These are phyloP conservation scores for Ptychobarbus kaznakovi DNA, from an alignment of 2,797 vertebrate species.

Conservation along the genomic window DNA sequence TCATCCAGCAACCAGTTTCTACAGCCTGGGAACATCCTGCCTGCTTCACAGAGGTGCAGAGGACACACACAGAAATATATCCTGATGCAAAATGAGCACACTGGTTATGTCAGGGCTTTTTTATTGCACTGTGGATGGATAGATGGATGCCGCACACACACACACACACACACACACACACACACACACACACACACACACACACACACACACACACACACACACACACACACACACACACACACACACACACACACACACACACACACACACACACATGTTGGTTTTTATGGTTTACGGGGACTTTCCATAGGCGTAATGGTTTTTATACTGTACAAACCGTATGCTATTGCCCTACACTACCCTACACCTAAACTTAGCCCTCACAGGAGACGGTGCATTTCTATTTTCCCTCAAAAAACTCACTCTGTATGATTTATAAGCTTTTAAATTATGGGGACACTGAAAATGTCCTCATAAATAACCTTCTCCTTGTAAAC, in stretches of 20 bases:
- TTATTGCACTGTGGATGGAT: not conserved
- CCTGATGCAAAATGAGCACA: slow-evolving; percentile 30
- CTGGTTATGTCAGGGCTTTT: slow-evolving; percentile 43
- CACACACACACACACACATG: not conserved
- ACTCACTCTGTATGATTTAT: too few relatives aligned
- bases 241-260: not conserved
- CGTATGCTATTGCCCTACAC: too few relatives aligned
- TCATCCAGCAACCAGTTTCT: slow-evolving; percentile 83
- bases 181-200: not conserved
- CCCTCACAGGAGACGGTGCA: too few relatives aligned
- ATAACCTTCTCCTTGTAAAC: too few relatives aligned
- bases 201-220: not conserved
- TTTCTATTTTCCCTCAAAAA: too few relatives aligned
- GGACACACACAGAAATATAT: slow-evolving; percentile 41
- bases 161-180: too few relatives aligned
- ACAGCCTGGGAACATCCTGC: slow-evolving; percentile 87
- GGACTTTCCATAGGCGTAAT: too few relatives aligned
- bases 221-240: not conserved
- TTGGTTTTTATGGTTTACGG: too few relatives aligned
- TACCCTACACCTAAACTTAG: too few relatives aligned
- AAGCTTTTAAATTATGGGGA: too few relatives aligned
- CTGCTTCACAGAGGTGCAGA: slow-evolving; percentile 64
- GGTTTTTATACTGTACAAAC: too few relatives aligned
- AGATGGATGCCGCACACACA: not conserved
- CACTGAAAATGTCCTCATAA: too few relatives aligned